These are phyloP conservation scores for Oncopodura yosiiana DNA, from an alignment of 1,140 invertebrate species.

Conservation along the genomic window DNA sequence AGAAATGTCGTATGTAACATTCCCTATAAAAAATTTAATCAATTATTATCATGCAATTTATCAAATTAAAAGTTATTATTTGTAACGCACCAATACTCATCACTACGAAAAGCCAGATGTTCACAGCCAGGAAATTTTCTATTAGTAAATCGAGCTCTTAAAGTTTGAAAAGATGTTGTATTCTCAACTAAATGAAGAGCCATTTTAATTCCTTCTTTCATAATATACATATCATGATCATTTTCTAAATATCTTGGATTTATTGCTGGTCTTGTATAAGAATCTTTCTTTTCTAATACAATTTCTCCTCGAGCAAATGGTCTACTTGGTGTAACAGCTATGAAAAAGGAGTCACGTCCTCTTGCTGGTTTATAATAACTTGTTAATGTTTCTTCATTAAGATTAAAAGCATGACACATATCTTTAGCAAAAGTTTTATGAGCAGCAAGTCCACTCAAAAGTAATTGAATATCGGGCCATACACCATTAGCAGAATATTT, in stretches of 20 bases:
- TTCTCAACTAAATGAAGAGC: constrained; percentile 25
- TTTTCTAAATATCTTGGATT: constrained; percentile 30
- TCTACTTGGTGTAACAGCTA: not conserved
- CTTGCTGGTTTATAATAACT: constrained; percentile 3
- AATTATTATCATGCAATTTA: no score
- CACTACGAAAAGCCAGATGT: constrained; percentile 59
- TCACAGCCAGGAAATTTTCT: constrained; percentile 67
- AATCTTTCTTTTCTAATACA: constrained; percentile 8
- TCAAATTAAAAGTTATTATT: constrained; percentile 40
- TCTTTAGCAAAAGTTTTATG: constrained; percentile 9
- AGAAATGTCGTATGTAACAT: constrained; percentile 73
- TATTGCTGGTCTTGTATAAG: constrained; percentile 8
- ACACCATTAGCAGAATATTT: not conserved
- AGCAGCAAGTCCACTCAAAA: constrained; percentile 10
- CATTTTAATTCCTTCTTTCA: constrained; percentile 15
- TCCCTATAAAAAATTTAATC: no score
- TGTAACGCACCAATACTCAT: constrained; percentile 73
- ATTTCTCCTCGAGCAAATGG: constrained; percentile 9
- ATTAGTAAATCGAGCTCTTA: constrained; percentile 58
- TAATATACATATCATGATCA: constrained; percentile 15
- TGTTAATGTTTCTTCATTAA: not conserved
- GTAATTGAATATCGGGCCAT: constrained; percentile 20
- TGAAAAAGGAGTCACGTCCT: constrained; percentile 4
- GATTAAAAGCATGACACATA: constrained; percentile 5
- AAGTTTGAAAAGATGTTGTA: constrained; percentile 18